These are phyloP conservation scores for Sisor rabdophorus DNA, from an alignment of 2,113 vertebrate genomes.

Conservation along the genomic window DNA sequence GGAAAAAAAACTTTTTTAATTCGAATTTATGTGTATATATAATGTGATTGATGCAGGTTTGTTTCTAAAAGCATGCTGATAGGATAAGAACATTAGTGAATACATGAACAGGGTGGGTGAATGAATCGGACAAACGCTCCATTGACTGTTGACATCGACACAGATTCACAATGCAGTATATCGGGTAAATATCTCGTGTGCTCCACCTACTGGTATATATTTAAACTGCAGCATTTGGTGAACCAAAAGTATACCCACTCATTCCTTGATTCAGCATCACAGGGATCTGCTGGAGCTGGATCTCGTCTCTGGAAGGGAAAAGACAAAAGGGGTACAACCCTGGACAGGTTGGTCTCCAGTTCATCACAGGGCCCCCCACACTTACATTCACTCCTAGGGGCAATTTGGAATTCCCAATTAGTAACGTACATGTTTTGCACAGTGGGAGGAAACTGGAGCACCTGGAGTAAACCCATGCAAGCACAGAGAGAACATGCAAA, in stretches of 20 bases:
- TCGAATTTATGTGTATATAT: not conserved
- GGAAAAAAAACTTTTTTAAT: not conserved
- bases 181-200: not conserved
- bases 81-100: not conserved
- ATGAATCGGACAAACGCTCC: not conserved
- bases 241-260: not conserved
- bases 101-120: not conserved
- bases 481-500: too few relatives aligned
- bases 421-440: too few relatives aligned
- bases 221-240: not conserved
- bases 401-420: too few relatives aligned
- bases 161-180: constrained; percentile 12
- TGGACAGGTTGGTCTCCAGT: too few relatives aligned
- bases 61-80: not conserved
- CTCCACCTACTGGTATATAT: constrained; percentile 8
- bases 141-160: not conserved
- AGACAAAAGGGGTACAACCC: too few relatives aligned
- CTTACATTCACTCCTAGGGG: too few relatives aligned
- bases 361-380: too few relatives aligned
- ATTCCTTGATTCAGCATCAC: too few relatives aligned
- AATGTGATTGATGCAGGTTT: not conserved
- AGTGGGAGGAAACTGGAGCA: too few relatives aligned
- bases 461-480: too few relatives aligned
- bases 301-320: too few relatives aligned
- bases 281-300: too few relatives aligned